Conservation (phyloP, 2,113 vertebrate species). For the Plectropomus leopardus region DNA sequence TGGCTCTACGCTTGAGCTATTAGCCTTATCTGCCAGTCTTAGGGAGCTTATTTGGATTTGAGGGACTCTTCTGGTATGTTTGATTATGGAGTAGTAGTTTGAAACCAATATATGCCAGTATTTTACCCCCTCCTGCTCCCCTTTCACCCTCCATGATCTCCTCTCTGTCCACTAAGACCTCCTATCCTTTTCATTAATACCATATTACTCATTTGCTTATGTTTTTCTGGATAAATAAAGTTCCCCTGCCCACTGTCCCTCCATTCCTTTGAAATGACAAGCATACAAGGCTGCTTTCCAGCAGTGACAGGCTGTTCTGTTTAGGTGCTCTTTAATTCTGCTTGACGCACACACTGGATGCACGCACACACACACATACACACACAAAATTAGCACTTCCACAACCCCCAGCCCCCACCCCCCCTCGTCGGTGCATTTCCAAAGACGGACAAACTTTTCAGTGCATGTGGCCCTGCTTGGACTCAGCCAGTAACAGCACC, state of each 20-base stretch:
- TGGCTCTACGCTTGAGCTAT: conserved; percentile 16
- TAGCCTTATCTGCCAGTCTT: conserved; percentile 37
- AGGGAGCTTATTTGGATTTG: conserved; percentile 51
- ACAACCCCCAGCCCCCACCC: not conserved
- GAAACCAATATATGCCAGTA: not conserved
- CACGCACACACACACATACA: conserved; percentile 4
- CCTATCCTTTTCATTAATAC: conserved; percentile 48
- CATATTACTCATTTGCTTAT: conserved; percentile 56
- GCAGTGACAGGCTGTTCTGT: conserved; percentile 61
- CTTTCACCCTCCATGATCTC: conserved; percentile 10
- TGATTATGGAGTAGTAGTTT: conserved; percentile 9
- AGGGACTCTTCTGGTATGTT: conserved; percentile 9
- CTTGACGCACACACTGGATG: not conserved
- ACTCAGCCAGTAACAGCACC: conserved; percentile 11
- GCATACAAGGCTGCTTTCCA: conserved; percentile 61
- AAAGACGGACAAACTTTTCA: conserved; percentile 46
- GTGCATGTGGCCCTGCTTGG: conserved; percentile 32
- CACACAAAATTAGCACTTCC: conserved; percentile 12
- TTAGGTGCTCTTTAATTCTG: conserved; percentile 66
- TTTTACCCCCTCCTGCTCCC: conserved; percentile 25
- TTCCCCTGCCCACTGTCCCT: conserved; percentile 33
- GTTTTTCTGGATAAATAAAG: conserved; percentile 54
- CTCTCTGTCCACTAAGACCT: conserved; percentile 16
- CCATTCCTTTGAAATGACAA: conserved; percentile 74
- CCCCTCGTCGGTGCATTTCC: conserved; percentile 36